phyloP scores from a whole-genome alignment of 2,797 vertebrate genomes.

The Australoheros facetus region DNA sequence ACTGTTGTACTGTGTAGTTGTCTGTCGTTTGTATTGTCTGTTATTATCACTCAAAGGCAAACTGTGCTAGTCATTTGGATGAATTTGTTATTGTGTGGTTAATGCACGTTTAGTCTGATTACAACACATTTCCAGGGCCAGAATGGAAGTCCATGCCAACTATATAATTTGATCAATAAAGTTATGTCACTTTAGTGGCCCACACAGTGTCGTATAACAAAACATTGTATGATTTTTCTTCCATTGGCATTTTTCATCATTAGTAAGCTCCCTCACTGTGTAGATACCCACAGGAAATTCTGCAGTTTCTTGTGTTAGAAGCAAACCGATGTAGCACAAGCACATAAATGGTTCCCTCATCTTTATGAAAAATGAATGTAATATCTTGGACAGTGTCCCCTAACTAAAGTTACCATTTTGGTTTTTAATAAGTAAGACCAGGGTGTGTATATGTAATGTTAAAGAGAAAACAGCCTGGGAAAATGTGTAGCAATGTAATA shows the following conservation, averaged over 20 bases:
- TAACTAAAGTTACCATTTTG: conserved; percentile 30
- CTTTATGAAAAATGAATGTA: conserved; percentile 61
- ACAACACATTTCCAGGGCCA: neutral
- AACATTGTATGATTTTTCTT: conserved; percentile 13
- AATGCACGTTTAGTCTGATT: conserved; percentile 27
- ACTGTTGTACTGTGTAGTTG: neutral
- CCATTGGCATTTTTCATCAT: conserved; percentile 49
- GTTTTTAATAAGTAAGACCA: conserved; percentile 36
- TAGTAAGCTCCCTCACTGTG: conserved; percentile 21
- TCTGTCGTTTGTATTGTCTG: neutral
- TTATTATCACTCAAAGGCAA: neutral
- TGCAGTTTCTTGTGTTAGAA: conserved; percentile 19
- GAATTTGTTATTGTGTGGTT: conserved; percentile 34
- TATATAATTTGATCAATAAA: conserved; percentile 25
- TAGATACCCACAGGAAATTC: conserved; percentile 32
- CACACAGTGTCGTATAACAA: conserved; percentile 9
- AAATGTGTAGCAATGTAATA: conserved; percentile 62
- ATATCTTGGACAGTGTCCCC: conserved; percentile 26
- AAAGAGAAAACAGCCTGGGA: conserved; percentile 8
- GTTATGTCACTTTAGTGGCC: conserved; percentile 20
- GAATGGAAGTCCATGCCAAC: conserved; percentile 9
- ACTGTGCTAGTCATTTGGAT: conserved; percentile 12
- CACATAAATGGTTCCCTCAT: conserved; percentile 28
- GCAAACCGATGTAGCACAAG: conserved; percentile 21
- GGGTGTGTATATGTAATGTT: conserved; percentile 27